Evolutionary conservation across 2,888 invertebrate species (phyloP), one percentile per base, ranked within the genome.

Genomic region (Geophilus truncorum): DNA sequence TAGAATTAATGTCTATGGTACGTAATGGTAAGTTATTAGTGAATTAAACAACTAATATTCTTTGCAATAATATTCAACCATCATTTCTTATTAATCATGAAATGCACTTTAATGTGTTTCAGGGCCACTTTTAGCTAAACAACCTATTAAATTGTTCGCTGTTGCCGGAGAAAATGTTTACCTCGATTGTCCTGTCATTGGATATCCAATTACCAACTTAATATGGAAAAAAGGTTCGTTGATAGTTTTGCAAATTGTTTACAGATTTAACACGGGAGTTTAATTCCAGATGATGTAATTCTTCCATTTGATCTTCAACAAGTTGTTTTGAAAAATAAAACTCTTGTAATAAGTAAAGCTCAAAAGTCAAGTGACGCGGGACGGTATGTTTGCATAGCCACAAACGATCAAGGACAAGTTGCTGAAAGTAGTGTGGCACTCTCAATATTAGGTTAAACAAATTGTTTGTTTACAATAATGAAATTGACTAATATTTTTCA

Each of bases 211-310:
- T 83, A 92, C 92, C 85, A 91, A 92, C 85, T 92, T 94, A 85
- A 91, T 92, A 82, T 94, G 94, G 94, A 93, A 92, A 86, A 90
- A 92, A 84, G 91, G 90, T 90, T n/a, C n/a, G n/a, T n/a, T n/a
- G n/a, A n/a, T n/a, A n/a, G n/a, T n/a, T n/a, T n/a, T n/a, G n/a
- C n/a, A n/a, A n/a, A n/a, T n/a, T n/a, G n/a, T n/a, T n/a, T n/a
- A n/a, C 40, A 40, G 40, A n/a, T n/a, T n/a, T 12, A 40, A n/a
- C 0, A 40, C 40, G 3, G 15, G n/a, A 40, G 4, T n/a, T 12
- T 10, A 10, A n/a, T 40, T 40, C 40, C 23, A 78, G 78, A 23
- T 45, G 78, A 45, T 23, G 21, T 28, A 25, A 34, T 78, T 36
- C 45, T 78, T 2, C 78, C 78, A 21, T 23, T 40, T 23, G 45